Evolutionary conservation across 2,888 invertebrate species (phyloP).

Genomic region (Nebria brevicollis): DNA sequence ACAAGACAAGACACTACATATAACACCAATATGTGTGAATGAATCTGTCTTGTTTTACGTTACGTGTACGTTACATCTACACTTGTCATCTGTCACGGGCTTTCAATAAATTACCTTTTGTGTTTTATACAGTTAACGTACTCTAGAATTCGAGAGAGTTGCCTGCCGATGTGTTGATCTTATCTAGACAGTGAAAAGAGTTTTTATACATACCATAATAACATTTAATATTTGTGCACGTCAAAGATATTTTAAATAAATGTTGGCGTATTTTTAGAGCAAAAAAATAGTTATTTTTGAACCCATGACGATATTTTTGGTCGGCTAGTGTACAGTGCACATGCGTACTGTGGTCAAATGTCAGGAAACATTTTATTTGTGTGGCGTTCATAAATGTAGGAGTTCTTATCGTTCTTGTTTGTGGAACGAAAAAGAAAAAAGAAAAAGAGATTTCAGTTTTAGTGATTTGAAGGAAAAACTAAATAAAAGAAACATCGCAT

Average conservation of each 20-base stretch:
- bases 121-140: background rate
- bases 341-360: background rate
- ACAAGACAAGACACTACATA: constrained; percentile 1
- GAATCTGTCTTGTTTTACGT: background rate
- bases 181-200: too few relatives aligned
- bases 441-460: background rate
- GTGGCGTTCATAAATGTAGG: background rate
- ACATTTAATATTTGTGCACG: too few relatives aligned
- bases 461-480: background rate
- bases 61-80: background rate
- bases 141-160: background rate
- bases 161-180: too few relatives aligned
- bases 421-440: background rate
- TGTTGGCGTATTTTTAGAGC: too few relatives aligned
- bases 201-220: too few relatives aligned
- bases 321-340: background rate
- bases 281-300: too few relatives aligned
- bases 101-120: background rate
- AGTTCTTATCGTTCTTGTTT: background rate
- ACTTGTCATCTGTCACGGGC: background rate
- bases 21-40: background rate
- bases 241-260: too few relatives aligned
- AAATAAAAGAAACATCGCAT: background rate
- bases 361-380: background rate
- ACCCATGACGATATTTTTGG: background rate